phyloP scores from a whole-genome alignment of 2,797 vertebrate species.

The Ctenopoma multispine region DNA sequence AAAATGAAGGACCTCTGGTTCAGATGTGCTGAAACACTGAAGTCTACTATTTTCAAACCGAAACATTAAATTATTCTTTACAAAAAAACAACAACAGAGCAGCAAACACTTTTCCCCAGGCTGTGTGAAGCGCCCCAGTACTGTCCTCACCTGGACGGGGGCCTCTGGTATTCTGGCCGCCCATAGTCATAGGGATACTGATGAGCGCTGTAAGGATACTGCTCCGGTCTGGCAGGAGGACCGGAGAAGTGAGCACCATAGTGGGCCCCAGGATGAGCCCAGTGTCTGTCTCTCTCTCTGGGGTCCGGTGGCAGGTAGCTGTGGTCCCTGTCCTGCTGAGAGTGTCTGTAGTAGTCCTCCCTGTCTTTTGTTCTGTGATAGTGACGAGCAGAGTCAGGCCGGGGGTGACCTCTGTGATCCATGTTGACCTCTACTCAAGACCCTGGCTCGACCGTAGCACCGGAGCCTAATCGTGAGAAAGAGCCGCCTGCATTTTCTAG shows the following conservation, averaged over 20 bases:
- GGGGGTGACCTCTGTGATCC: slow-evolving; percentile 71
- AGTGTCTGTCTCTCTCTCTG: slow-evolving; percentile 60
- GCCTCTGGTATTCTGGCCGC: slow-evolving; percentile 53
- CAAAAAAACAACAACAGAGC: no score
- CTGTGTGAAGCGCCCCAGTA: not conserved
- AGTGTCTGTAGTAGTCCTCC: slow-evolving; percentile 60
- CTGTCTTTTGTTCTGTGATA: slow-evolving; percentile 58
- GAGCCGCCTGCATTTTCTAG: not conserved
- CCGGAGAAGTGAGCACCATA: slow-evolving; percentile 50
- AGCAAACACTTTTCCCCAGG: not conserved
- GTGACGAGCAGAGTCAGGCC: slow-evolving; percentile 44
- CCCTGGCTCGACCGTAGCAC: not conserved
- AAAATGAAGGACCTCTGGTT: slow-evolving; percentile 42
- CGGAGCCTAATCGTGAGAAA: not conserved
- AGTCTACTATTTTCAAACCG: not conserved
- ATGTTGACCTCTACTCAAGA: slow-evolving; percentile 53
- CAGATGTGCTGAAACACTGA: not conserved
- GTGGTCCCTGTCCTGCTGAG: slow-evolving; percentile 56
- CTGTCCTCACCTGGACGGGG: slow-evolving; percentile 75
- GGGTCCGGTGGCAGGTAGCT: slow-evolving; percentile 47
- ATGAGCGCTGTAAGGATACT: slow-evolving; percentile 52
- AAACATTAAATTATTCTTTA: not conserved
- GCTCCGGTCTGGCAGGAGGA: slow-evolving; percentile 59
- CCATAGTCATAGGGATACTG: slow-evolving; percentile 57
- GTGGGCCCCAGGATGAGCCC: slow-evolving; percentile 60